phyloP scores from a whole-genome alignment of 2,113 vertebrate genomes.

The Ranitomeya imitator region DNA sequence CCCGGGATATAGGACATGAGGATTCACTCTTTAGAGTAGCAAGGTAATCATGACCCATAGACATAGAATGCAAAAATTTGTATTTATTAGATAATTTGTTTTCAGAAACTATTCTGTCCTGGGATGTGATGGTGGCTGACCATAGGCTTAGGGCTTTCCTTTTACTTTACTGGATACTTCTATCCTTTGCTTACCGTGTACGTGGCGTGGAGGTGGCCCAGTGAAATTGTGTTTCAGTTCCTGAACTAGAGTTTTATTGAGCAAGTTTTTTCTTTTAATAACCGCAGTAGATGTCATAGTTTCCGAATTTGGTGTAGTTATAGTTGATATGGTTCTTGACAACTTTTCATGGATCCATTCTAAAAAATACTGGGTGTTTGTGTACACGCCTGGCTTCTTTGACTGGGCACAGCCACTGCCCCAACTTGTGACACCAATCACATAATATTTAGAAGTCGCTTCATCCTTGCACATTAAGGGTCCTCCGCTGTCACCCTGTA shows the following conservation, averaged over 20 bases:
- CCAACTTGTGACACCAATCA: slow-evolving; percentile 69
- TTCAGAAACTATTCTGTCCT: background rate
- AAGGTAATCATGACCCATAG: background rate
- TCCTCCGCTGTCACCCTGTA: slow-evolving; percentile 71
- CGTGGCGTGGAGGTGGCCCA: background rate
- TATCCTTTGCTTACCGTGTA: background rate
- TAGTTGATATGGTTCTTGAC: background rate
- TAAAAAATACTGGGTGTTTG: slow-evolving; percentile 59
- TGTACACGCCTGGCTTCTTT: slow-evolving; percentile 66
- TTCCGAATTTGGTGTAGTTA: background rate
- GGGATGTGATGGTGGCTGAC: background rate
- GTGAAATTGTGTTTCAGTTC: too few relatives aligned
- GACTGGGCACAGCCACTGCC: slow-evolving; percentile 65
- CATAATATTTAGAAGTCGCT: slow-evolving; percentile 62
- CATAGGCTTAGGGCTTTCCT: background rate
- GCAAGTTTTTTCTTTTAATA: too few relatives aligned
- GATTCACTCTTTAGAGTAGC: background rate
- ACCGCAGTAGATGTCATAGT: too few relatives aligned
- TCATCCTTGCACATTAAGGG: slow-evolving; percentile 71
- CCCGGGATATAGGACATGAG: background rate
- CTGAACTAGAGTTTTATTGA: background rate
- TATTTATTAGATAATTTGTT: background rate
- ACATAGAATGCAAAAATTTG: background rate
- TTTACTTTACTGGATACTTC: background rate
- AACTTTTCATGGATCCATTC: slow-evolving; percentile 40